Percentiles rank a stretch among this genome's conserved stretches.
phyloP scores from a whole-genome alignment of 2,113 vertebrate genomes.

The Mixornis gularis region DNA sequence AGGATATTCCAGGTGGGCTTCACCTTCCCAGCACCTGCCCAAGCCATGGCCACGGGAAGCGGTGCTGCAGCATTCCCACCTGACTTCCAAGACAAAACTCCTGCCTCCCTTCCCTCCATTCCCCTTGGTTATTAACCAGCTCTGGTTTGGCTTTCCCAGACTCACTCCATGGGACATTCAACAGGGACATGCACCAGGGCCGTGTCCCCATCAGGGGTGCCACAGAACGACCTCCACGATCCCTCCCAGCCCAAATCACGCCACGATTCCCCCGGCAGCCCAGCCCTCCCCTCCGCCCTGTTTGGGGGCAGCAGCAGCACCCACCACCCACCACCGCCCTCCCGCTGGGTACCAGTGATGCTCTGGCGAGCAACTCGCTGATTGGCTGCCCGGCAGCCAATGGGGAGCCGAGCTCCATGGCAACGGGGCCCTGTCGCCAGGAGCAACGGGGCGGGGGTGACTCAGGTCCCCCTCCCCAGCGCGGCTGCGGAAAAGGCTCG shows the following conservation, averaged over 20 bases:
- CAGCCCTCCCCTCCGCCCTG: accelerated
- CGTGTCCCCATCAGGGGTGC: accelerated
- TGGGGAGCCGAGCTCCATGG: conserved; percentile 82
- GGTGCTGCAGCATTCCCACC: not conserved
- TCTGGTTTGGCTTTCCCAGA: not conserved
- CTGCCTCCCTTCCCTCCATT: not conserved
- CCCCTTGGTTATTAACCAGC: accelerated
- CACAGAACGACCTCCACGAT: accelerated
- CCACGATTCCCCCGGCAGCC: not conserved
- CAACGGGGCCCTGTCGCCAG: conserved; percentile 87
- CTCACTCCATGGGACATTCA: not conserved
- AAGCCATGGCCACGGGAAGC: not conserved
- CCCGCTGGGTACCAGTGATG: not conserved
- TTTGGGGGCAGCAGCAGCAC: not conserved
- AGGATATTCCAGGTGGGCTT: not conserved
- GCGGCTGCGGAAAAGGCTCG: not conserved
- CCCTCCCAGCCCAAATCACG: accelerated
- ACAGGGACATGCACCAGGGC: not conserved
- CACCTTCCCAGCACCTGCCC: not conserved
- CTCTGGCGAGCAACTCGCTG: conserved; percentile 40
- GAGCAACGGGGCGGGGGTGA: conserved; percentile 72
- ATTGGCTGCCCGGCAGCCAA: conserved; percentile 85
- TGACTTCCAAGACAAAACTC: not conserved
- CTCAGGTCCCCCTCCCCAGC: not conserved
- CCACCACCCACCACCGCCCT: not conserved